Conservation (phyloP, 2,113 vertebrate genomes). For the Ageneiosus marmoratus region DNA sequence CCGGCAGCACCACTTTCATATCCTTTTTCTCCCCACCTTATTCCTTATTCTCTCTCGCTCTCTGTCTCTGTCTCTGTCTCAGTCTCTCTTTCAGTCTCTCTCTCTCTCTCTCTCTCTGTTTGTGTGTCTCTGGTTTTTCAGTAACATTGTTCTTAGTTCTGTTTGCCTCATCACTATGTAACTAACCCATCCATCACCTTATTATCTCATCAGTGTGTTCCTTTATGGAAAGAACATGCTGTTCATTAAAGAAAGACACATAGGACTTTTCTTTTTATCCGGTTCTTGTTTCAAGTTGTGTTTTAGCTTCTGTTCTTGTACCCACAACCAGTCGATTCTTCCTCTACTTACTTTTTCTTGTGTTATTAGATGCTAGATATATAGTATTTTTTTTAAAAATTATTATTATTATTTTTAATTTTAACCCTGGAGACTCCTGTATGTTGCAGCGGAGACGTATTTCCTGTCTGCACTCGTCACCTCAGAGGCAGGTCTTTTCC, state of each 20-base stretch:
- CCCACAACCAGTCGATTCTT: background rate
- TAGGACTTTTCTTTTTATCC: background rate
- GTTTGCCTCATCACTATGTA: background rate
- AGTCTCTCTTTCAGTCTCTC: too few species aligned
- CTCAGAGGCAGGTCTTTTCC: too few species aligned
- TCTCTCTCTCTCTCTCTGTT: background rate
- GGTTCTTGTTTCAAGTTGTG: background rate
- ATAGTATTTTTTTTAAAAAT: too few species aligned
- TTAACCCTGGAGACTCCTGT: too few species aligned
- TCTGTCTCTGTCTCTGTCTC: too few species aligned
- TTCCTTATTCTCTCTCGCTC: background rate
- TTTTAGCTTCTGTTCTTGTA: background rate
- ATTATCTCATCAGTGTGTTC: background rate
- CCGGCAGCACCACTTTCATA: slow-evolving; percentile 25
- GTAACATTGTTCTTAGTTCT: background rate
- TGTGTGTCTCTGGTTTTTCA: background rate
- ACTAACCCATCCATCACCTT: background rate
- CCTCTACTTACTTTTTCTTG: background rate
- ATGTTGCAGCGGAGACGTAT: too few species aligned
- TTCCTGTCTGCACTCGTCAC: too few species aligned
- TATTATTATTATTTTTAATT: too few species aligned
- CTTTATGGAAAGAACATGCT: too few species aligned
- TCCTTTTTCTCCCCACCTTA: background rate
- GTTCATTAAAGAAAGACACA: background rate
- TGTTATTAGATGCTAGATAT: background rate